Conservation (phyloP, 2,888 invertebrate species). For the Drosophila conformis region DNA sequence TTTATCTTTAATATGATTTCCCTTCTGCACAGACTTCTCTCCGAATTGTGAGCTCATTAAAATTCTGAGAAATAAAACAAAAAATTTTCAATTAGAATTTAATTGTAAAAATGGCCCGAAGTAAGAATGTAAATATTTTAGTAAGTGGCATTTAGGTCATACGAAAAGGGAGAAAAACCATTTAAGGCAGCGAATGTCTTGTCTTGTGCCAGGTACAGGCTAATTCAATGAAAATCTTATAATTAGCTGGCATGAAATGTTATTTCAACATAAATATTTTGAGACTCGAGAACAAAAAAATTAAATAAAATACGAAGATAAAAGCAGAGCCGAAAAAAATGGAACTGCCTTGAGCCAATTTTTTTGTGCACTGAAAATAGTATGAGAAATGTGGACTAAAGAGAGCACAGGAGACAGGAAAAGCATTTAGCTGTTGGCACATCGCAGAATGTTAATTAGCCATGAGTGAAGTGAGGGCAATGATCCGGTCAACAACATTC, state of each 20-base stretch:
- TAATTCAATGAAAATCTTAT: conserved; percentile 22
- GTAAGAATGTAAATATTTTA: conserved; percentile 11
- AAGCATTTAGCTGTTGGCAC: conserved; percentile 46
- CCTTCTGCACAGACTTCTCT: neutral
- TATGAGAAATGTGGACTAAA: conserved; percentile 48
- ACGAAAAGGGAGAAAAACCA: neutral
- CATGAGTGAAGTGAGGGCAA: conserved; percentile 59
- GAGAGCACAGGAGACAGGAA: neutral
- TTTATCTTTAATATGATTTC: neutral
- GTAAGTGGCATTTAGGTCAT: conserved; percentile 16
- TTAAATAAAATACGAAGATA: conserved; percentile 22
- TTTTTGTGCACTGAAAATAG: conserved; percentile 19
- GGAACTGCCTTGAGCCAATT: conserved; percentile 33
- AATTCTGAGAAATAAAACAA: neutral
- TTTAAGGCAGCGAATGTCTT: conserved; percentile 10
- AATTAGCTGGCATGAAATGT: conserved; percentile 48
- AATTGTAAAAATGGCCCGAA: conserved; percentile 1
- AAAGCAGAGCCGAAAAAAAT: conserved; percentile 45
- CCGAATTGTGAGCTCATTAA: too few species aligned
- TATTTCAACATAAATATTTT: conserved; percentile 46
- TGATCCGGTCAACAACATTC: conserved; percentile 41
- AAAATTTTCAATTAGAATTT: conserved; percentile 15
- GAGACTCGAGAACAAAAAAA: conserved; percentile 27
- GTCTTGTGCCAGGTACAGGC: neutral
- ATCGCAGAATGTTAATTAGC: conserved; percentile 72